Conservation (phyloP, 2,797 vertebrate species). For the Platalea minor region DNA sequence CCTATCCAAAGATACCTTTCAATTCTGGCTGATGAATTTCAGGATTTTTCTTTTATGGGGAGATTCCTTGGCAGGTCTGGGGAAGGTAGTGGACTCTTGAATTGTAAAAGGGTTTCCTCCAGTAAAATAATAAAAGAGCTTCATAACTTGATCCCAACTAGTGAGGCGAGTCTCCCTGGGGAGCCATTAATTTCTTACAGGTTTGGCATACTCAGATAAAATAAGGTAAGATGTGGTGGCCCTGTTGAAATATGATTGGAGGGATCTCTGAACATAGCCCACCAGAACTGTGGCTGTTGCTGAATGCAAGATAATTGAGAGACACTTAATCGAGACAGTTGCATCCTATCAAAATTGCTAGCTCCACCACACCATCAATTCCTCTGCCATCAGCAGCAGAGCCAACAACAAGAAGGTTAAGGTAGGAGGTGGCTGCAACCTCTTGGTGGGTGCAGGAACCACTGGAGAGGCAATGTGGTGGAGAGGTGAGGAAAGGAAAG, state of each 20-base stretch:
- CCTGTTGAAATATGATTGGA: neutral
- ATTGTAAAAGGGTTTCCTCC: neutral
- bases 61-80: neutral
- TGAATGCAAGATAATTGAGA: neutral
- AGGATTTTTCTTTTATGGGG: neutral
- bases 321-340: neutral
- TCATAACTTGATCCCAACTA: neutral
- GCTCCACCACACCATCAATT: neutral
- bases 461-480: neutral
- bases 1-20: neutral
- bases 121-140: neutral
- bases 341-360: neutral
- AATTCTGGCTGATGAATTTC: neutral
- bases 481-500: neutral
- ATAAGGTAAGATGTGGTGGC: neutral
- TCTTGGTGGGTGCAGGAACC: neutral
- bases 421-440: neutral
- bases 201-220: neutral
- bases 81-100: neutral
- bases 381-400: neutral
- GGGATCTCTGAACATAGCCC: neutral
- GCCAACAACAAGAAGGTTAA: neutral
- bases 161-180: neutral
- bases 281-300: neutral
- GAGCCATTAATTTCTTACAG: neutral